These are phyloP conservation scores for Sinonovacula constricta DNA, from an alignment of 1,140 invertebrate genomes.

Conservation along the genomic window DNA sequence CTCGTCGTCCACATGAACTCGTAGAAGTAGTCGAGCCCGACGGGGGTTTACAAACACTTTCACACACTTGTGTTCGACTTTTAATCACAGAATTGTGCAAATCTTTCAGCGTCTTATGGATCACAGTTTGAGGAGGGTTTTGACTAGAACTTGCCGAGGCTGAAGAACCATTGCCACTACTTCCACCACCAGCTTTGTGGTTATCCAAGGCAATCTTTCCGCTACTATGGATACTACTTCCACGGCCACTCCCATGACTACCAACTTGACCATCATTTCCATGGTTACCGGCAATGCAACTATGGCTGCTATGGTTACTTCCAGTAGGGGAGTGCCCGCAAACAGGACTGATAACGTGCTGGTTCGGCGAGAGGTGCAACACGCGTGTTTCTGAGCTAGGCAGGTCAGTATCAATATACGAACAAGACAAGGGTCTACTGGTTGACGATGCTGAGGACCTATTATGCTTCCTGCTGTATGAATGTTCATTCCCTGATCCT, in stretches of 20 bases:
- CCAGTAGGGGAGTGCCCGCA: too few species aligned
- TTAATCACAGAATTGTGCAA: conserved; percentile 43
- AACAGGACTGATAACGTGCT: conserved; percentile 2
- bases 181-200: too few species aligned
- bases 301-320: too few species aligned
- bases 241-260: too few species aligned
- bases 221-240: too few species aligned
- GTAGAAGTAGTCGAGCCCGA: neutral
- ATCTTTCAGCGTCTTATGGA: conserved; percentile 33
- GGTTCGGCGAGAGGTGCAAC: conserved; percentile 3
- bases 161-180: too few species aligned
- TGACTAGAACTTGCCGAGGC: neutral
- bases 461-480: too few species aligned
- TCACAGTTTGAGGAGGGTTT: conserved; percentile 6
- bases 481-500: too few species aligned
- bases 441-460: neutral
- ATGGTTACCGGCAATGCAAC: too few species aligned
- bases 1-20: neutral
- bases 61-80: neutral
- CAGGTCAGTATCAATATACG: neutral
- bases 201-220: too few species aligned
- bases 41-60: too few species aligned
- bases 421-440: neutral
- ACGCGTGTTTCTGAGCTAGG: conserved; percentile 31
- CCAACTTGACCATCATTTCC: too few species aligned